Evolutionary conservation across 2,888 invertebrate genomes (phyloP), one percentile per base, ranked within the genome.

Genomic region (Cancer borealis): DNA sequence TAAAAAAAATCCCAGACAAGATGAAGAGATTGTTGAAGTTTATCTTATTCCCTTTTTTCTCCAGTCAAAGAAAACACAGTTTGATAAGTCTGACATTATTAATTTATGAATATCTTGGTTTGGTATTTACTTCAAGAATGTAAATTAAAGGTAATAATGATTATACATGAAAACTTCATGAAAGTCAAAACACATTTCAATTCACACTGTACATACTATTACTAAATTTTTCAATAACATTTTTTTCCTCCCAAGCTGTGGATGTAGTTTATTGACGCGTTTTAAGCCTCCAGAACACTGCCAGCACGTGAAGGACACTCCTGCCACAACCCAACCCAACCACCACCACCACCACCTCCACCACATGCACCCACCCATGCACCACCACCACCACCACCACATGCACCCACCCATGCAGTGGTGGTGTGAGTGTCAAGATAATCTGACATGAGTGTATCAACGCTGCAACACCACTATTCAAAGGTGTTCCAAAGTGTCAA

Each of bases 381-480:
- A 87, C 87, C 45, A 88, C 46, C 88, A 88, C 17, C 87, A 88
- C 46, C 39, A 88, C 46, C 39, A 45, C 45, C 88, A 88, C 88
- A 45, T 46, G 46, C 88, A 39, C 88, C 88, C 45, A 88, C 88
- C 14, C 88, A 45, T 88, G 14, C 39, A 30, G 6, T 46, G 21
- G 45, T 46, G 26, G 26, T 45, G 45, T 73, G 73, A 88, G 88
- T 45, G 46, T 4, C 46, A 88, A 88, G 5, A 4, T 88, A 4
- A 45, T 3, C 30, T 45, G 45, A 45, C 45, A 88, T 39, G 10
- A 5, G 4, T 45, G 88, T 45, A 46, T 84, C 14, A 84, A 84
- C 8, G 84, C n/a, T 84, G 30, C 17, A 84, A 10, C 8, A 54
- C 54, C 54, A 54, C 12, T 54, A 14, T 10, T 26, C 8, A n/a